These are phyloP conservation scores for Hoplodrina blanda DNA, from an alignment of 2,888 invertebrate genomes.

Conservation along the genomic window DNA sequence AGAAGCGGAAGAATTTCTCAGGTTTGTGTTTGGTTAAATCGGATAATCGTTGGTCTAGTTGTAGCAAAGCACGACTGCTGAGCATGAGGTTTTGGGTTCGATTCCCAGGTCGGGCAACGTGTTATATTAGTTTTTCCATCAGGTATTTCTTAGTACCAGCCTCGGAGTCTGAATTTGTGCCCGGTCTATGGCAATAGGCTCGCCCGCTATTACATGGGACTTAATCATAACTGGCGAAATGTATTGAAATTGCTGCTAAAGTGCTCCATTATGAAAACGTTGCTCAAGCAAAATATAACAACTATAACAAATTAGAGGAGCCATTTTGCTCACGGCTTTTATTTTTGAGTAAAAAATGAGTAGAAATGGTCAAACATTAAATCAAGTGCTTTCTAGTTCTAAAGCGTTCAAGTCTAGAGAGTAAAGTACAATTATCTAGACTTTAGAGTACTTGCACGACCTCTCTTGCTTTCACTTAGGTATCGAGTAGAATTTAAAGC, in stretches of 20 bases:
- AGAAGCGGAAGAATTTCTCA: neutral
- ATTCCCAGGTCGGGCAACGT: no score
- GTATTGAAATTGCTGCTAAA: no score
- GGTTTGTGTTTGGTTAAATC: neutral
- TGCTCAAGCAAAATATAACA: neutral
- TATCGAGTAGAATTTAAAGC: conserved; percentile 15
- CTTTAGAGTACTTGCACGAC: conserved; percentile 1
- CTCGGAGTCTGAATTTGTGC: no score
- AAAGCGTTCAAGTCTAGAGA: conserved; percentile 2
- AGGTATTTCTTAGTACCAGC: no score
- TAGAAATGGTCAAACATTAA: neutral
- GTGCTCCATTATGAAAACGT: neutral
- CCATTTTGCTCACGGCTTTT: neutral
- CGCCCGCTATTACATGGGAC: no score
- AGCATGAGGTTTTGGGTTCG: no score
- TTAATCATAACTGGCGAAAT: no score
- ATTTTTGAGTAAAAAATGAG: neutral
- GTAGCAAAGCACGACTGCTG: no score
- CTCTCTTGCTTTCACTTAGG: neutral
- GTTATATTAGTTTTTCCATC: no score
- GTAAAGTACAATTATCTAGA: conserved; percentile 3
- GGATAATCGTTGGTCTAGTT: no score
- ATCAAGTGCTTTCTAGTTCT: neutral
- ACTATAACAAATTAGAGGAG: neutral
- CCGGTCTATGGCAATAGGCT: no score